phyloP scores from a whole-genome alignment of 2,888 invertebrate genomes.

The Pherbina coryleti region DNA sequence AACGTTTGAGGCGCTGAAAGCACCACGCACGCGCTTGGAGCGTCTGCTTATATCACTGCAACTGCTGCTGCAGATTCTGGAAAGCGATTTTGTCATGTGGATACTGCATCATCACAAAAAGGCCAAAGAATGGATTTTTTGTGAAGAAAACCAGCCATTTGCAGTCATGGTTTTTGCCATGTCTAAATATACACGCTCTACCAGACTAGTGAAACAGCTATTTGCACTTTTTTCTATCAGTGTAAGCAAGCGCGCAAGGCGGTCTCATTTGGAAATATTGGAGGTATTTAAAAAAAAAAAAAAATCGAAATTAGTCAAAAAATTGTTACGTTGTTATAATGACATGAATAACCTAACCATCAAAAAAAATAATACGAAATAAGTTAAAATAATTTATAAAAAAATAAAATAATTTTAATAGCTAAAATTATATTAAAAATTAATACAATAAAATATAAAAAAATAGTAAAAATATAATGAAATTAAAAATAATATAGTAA shows the following conservation, averaged over 20 bases:
- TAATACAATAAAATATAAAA: too few species aligned
- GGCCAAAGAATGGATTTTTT: conserved; percentile 57
- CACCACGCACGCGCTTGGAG: conserved; percentile 69
- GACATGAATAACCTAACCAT: too few species aligned
- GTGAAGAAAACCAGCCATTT: conserved; percentile 58
- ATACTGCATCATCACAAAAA: conserved; percentile 70
- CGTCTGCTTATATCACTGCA: conserved; percentile 72
- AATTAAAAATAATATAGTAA: too few species aligned
- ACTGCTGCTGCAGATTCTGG: conserved; percentile 72
- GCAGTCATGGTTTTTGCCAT: conserved; percentile 59
- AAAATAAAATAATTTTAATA: too few species aligned
- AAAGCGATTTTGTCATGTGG: conserved; percentile 74
- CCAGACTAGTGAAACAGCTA: conserved; percentile 56
- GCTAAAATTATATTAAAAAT: too few species aligned
- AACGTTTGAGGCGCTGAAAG: conserved; percentile 50
- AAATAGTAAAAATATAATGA: too few species aligned
- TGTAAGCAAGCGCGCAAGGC: conserved; percentile 53
- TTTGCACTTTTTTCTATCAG: conserved; percentile 58
- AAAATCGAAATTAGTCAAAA: too few species aligned
- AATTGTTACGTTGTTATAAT: too few species aligned
- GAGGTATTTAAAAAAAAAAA: conserved; percentile 53
- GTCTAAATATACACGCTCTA: conserved; percentile 53
- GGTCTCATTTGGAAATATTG: conserved; percentile 55
- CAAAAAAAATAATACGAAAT: too few species aligned
- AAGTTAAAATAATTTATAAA: too few species aligned